These are phyloP conservation scores for Babylonia areolata DNA, from an alignment of 1,140 invertebrate species.

Conservation along the genomic window DNA sequence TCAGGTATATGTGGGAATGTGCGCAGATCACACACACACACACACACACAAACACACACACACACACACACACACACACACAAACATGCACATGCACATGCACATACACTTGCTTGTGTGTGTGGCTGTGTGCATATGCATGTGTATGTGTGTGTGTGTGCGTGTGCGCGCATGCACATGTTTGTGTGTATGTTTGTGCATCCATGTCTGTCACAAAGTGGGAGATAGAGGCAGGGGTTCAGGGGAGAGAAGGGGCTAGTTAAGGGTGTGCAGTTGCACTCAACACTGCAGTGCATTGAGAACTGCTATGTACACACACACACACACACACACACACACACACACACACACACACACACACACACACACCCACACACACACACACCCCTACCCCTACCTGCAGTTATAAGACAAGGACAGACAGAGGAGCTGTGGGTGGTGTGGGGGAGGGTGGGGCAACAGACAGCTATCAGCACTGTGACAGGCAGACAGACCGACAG, in stretches of 20 bases:
- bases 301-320: not conserved
- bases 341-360: constrained; percentile 22
- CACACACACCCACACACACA: constrained; percentile 9
- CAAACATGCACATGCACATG: too few species aligned
- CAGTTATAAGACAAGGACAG: too few species aligned
- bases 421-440: too few species aligned
- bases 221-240: too few species aligned
- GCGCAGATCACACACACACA: too few species aligned
- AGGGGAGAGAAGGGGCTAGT: too few species aligned
- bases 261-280: not conserved
- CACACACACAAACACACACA: too few species aligned
- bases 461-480: too few species aligned
- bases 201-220: not conserved
- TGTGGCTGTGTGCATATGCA: not conserved
- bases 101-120: not conserved
- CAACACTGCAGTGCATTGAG: not conserved
- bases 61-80: too few species aligned
- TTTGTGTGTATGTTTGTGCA: not conserved
- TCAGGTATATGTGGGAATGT: too few species aligned
- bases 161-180: not conserved
- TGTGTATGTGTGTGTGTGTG: not conserved
- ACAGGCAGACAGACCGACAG: too few species aligned
- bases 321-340: constrained; percentile 24
- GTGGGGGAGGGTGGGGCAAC: too few species aligned
- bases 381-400: constrained; percentile 1